A percentile compares a stretch with the other conserved stretches of the same genome.
phyloP scores from a whole-genome alignment of 2,797 vertebrate species.

The Natrix natrix region DNA sequence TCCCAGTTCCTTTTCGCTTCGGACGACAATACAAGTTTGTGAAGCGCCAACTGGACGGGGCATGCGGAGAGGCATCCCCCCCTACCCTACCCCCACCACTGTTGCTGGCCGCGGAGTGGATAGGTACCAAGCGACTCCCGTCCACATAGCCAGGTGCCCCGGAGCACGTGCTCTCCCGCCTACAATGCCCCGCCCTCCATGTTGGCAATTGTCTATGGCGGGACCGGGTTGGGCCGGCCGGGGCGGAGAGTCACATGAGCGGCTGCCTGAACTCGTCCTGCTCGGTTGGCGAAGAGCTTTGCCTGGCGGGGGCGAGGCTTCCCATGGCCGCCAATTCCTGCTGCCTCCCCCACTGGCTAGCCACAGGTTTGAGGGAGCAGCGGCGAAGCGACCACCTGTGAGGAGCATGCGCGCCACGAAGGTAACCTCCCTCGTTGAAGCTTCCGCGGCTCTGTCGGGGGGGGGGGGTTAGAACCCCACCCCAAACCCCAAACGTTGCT shows the following conservation, averaged over 20 bases:
- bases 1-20: background rate
- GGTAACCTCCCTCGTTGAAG: slow-evolving; percentile 16
- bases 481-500: background rate
- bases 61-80: background rate
- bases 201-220: background rate
- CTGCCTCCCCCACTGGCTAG: no score
- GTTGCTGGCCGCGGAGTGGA: background rate
- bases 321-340: background rate
- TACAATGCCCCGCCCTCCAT: background rate
- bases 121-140: background rate
- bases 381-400: slow-evolving; percentile 41
- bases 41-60: background rate
- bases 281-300: background rate
- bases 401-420: slow-evolving; percentile 41
- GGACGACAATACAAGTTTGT: background rate
- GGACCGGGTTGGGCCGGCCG: slow-evolving; percentile 4
- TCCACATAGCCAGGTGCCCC: slow-evolving; percentile 1
- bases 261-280: background rate
- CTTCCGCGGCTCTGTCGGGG: background rate
- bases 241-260: slow-evolving; percentile 26
- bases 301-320: background rate
- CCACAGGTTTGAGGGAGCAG: background rate
- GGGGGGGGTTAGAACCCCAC: background rate
- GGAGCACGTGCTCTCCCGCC: background rate
- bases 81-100: accelerated